A percentile compares a stretch with the other conserved stretches of the same genome.
These are phyloP conservation scores for Drosophila neotestacea DNA, from an alignment of 2,888 invertebrate genomes.

Conservation along the genomic window DNA sequence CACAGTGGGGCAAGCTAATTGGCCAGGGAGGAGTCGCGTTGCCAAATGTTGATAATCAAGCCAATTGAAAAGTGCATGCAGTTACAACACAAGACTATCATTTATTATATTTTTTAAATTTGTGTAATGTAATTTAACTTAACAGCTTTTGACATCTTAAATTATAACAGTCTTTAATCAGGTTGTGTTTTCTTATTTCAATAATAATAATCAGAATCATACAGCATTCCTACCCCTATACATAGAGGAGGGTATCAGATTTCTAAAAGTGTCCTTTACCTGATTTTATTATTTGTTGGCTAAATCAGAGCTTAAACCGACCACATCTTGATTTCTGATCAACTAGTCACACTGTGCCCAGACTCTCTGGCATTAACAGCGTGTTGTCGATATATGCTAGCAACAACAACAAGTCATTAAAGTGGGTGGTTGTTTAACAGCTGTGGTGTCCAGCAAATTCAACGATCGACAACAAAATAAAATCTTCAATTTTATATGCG, in stretches of 20 bases:
- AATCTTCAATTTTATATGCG: conserved; percentile 57
- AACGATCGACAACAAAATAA: conserved; percentile 37
- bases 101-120: too few species aligned
- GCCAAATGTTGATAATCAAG: conserved; percentile 26
- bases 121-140: too few species aligned
- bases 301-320: too few species aligned
- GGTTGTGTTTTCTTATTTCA: too few species aligned
- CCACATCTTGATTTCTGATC: neutral
- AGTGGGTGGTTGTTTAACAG: conserved; percentile 74
- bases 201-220: too few species aligned
- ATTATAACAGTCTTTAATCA: too few species aligned
- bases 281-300: too few species aligned
- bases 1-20: conserved; percentile 66
- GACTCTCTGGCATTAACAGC: conserved; percentile 27
- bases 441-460: conserved; percentile 56
- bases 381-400: conserved; percentile 38
- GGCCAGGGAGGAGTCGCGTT: conserved; percentile 4
- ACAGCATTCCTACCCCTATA: too few species aligned
- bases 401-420: conserved; percentile 46
- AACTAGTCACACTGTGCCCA: conserved; percentile 51
- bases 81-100: neutral
- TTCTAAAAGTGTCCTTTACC: too few species aligned
- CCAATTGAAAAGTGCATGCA: conserved; percentile 16
- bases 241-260: too few species aligned
- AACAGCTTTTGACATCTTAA: too few species aligned